Evolutionary conservation across 1,140 invertebrate species (phyloP).

Genomic region (Trachymyrmex septentrionalis): DNA sequence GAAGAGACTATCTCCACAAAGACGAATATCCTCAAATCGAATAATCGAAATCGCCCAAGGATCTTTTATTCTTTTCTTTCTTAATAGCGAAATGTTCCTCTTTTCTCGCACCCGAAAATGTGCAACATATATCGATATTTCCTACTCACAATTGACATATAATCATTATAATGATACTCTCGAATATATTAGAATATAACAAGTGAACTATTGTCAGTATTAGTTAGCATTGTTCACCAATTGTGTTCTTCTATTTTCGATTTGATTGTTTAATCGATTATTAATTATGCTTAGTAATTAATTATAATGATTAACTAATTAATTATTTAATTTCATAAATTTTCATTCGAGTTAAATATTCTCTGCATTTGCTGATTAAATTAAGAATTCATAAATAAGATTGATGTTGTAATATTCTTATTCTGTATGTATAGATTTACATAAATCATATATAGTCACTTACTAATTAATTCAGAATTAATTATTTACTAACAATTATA

Average conservation of each 20-base stretch:
- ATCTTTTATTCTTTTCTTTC: background rate
- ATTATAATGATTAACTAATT: background rate
- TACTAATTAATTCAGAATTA: no score
- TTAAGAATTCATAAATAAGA: background rate
- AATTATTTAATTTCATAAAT: conserved; percentile 29
- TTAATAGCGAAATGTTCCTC: conserved; percentile 2
- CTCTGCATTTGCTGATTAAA: background rate
- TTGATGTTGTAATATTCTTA: background rate
- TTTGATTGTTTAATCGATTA: background rate
- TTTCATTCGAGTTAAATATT: conserved; percentile 21
- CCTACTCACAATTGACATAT: background rate
- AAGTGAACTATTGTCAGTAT: background rate
- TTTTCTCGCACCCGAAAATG: background rate
- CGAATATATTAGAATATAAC: conserved; percentile 2
- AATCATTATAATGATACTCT: background rate
- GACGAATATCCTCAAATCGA: conserved; percentile 2
- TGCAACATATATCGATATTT: background rate
- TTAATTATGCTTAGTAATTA: background rate
- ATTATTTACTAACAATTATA: background rate
- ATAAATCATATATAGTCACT: background rate
- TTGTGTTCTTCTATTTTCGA: conserved; percentile 16
- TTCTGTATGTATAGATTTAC: background rate
- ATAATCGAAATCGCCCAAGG: conserved; percentile 41
- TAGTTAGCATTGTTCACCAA: background rate
- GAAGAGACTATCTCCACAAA: background rate